phyloP scores from a whole-genome alignment of 1,140 invertebrate genomes.

The Aphis gossypii region DNA sequence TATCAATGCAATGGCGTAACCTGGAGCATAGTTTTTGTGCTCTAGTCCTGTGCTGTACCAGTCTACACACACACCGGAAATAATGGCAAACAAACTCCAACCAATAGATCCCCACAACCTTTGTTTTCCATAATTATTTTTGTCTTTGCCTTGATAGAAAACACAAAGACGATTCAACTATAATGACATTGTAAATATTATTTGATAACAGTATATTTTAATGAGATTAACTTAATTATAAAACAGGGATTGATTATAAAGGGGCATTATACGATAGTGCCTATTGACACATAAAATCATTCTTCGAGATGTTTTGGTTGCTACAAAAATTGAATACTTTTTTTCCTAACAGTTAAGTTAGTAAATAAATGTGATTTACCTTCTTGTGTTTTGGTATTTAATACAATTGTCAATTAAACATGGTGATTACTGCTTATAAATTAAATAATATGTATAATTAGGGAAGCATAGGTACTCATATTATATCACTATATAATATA shows the following conservation, averaged over 20 bases:
- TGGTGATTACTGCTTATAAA: too few relatives aligned
- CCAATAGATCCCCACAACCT: constrained; percentile 83
- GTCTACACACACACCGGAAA: constrained; percentile 80
- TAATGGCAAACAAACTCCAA: constrained; percentile 77
- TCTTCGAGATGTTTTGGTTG: neutral
- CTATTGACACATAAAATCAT: neutral
- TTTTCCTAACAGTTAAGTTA: too few relatives aligned
- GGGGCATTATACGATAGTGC: too few relatives aligned
- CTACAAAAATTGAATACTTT: neutral
- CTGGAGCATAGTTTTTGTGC: constrained; percentile 73
- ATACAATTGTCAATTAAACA: too few relatives aligned
- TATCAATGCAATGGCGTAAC: neutral
- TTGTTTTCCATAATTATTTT: constrained; percentile 79
- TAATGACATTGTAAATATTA: neutral
- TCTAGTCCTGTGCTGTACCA: constrained; percentile 69
- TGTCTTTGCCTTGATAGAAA: constrained; percentile 67
- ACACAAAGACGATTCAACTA: neutral
- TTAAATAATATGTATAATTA: too few relatives aligned
- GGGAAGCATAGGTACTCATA: neutral
- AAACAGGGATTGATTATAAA: neutral
- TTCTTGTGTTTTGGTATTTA: too few relatives aligned
- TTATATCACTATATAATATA: neutral
- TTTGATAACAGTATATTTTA: neutral
- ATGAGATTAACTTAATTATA: neutral
- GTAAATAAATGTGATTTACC: too few relatives aligned